Conservation (phyloP, 2,888 invertebrate species). For the Acronicta psi region DNA sequence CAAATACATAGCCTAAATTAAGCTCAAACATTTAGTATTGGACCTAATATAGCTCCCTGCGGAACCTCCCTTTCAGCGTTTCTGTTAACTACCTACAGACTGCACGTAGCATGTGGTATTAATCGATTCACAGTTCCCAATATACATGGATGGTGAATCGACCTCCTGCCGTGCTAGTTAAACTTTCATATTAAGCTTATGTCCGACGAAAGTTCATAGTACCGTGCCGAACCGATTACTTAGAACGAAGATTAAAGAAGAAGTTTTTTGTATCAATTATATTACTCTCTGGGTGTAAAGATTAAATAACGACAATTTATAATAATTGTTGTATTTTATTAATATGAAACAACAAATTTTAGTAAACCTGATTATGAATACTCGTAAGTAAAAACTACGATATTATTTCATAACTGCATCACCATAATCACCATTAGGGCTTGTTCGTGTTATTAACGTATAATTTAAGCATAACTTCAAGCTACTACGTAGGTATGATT, state of each 20-base stretch:
- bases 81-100: conserved; percentile 36
- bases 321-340: too few relatives aligned
- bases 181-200: conserved; percentile 36
- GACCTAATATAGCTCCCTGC: conserved; percentile 48
- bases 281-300: too few relatives aligned
- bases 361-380: too few relatives aligned
- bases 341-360: too few relatives aligned
- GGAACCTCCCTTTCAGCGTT: conserved; percentile 52
- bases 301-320: too few relatives aligned
- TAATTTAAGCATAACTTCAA: neutral
- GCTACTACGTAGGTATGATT: too few relatives aligned
- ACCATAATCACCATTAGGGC: neutral
- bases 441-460: neutral
- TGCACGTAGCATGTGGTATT: conserved; percentile 56
- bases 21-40: conserved; percentile 24
- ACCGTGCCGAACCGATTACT: conserved; percentile 2
- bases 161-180: conserved; percentile 27
- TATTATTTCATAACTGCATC: too few relatives aligned
- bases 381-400: too few relatives aligned
- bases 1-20: conserved; percentile 1
- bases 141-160: conserved; percentile 34
- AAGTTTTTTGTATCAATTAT: too few relatives aligned
- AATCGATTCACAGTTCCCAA: conserved; percentile 51
- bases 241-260: neutral
- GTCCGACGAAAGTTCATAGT: conserved; percentile 18